Base-by-base conservation (phyloP, 2,113 vertebrate genomes). In the Catagonus wagneri region DNA sequence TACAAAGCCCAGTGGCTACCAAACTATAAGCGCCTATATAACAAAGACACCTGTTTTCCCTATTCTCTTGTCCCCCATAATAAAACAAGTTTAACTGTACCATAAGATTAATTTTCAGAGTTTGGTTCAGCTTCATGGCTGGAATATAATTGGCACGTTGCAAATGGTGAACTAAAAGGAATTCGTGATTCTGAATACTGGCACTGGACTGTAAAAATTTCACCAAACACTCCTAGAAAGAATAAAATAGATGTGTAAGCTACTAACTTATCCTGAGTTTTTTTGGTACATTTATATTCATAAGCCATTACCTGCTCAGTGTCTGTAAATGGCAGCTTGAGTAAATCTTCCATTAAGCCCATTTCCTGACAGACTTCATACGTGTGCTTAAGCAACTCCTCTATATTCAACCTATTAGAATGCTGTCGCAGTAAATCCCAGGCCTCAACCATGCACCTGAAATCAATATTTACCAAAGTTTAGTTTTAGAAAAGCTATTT, bases 101-200 rank as follows among this genome's bases (percentile, higher is more conserved):
- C 97, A 68, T 97, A 61, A 99, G 97, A 97, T 99, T 99, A 81
- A 98, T 96, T 94, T 99, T 99, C 87, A 99, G 98, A 66, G 98
- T 98, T 19, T 99, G 99, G 98, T 99, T 99, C 94, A 99, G 96
- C 97, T 99, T 99, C 66, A 99, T 98, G 1, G 99, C 99, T 96
- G 99, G 98, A 54, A 99, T 98, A 81, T 99, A 99, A 98, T 99
- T 99, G 93, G 99, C 99, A 97, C 98, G 99, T 93, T 99, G 99
- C 89, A 99, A 98, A 96, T 99, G 99, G 97, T 99, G 99, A 69
- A 99, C 99, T 98, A 99, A 98, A 86, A 99, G 98, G 90, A 99
- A 98, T 96, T 99, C 99, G 20, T 98, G 98, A 98, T 99, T 99
- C 95, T 99, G 98, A 88, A 99, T 98, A 95, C 98, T 99, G 29